A percentile compares a stretch with the other conserved stretches of the same genome.
Evolutionary conservation across 1,140 invertebrate genomes (phyloP).

Genomic region (Anthonomus grandis): DNA sequence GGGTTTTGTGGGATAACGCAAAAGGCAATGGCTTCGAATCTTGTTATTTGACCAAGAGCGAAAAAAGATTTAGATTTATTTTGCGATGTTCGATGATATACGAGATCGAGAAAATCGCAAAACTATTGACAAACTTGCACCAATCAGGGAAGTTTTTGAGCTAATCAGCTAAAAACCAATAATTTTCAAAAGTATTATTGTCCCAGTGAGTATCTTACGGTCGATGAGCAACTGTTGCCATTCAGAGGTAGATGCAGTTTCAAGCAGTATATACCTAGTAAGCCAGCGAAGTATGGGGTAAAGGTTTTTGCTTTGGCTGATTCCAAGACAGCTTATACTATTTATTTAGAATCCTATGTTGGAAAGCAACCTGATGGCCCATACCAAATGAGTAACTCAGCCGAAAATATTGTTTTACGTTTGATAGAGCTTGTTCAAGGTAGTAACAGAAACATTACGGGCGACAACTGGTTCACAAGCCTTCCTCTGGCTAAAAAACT

Average conservation of each 20-base stretch:
- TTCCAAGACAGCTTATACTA: slow-evolving; percentile 20
- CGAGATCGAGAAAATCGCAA: too few species aligned
- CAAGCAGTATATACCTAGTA: slow-evolving; percentile 46
- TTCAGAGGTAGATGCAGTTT: slow-evolving; percentile 49
- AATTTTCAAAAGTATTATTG: too few species aligned
- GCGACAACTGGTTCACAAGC: slow-evolving; percentile 45
- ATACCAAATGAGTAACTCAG: slow-evolving; percentile 33
- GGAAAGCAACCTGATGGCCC: slow-evolving; percentile 44
- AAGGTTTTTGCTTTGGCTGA: slow-evolving; percentile 40
- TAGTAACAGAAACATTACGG: slow-evolving; percentile 36
- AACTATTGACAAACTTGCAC: too few species aligned
- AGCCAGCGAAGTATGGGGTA: slow-evolving; percentile 43
- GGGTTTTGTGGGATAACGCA: too few species aligned
- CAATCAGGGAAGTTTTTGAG: too few species aligned
- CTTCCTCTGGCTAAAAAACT: slow-evolving; percentile 36
- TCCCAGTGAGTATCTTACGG: too few species aligned
- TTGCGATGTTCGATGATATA: too few species aligned
- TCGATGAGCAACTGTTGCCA: too few species aligned
- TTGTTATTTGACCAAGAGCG: too few species aligned
- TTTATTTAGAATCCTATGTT: slow-evolving; percentile 43
- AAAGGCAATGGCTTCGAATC: too few species aligned
- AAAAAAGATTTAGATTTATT: too few species aligned
- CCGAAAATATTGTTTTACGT: slow-evolving; percentile 39
- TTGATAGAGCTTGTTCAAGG: slow-evolving; percentile 26
- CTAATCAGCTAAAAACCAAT: too few species aligned